phyloP scores from a whole-genome alignment of 2,113 vertebrate species.

The Acinonyx jubatus region DNA sequence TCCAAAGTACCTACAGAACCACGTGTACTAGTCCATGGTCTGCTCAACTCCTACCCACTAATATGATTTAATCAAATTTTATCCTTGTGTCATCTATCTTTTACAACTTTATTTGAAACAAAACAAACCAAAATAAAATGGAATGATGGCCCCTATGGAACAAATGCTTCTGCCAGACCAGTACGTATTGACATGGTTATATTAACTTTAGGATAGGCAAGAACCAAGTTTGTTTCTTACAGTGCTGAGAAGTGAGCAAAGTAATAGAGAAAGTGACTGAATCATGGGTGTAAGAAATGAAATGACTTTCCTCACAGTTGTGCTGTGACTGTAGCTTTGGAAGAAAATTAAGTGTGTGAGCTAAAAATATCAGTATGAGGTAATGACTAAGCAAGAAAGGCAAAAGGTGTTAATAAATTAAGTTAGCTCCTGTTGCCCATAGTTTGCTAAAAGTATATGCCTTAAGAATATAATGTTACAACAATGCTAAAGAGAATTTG shows the following conservation, averaged over 20 bases:
- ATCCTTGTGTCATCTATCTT: not conserved
- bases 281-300: not conserved
- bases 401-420: constrained; percentile 51
- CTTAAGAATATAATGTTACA: constrained; percentile 47
- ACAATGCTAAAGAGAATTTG: constrained; percentile 11
- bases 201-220: not conserved
- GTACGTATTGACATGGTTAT: not conserved
- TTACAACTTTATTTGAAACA: constrained; percentile 36
- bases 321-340: not conserved
- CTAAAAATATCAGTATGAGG: constrained; percentile 40
- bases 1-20: not conserved
- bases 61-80: not conserved
- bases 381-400: constrained; percentile 50
- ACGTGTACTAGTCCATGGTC: not conserved
- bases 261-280: not conserved
- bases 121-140: constrained; percentile 33
- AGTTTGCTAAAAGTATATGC: constrained; percentile 63
- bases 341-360: constrained; percentile 1
- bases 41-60: not conserved
- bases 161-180: not conserved
- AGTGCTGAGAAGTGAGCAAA: not conserved
- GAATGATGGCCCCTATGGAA: not conserved
- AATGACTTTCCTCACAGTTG: not conserved
- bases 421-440: not conserved
- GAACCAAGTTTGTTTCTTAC: not conserved